Percentiles rank a stretch among this genome's conserved stretches.
phyloP scores from a whole-genome alignment of 92 coral and sea anemone species.

The Zoanthus sociatus region DNA sequence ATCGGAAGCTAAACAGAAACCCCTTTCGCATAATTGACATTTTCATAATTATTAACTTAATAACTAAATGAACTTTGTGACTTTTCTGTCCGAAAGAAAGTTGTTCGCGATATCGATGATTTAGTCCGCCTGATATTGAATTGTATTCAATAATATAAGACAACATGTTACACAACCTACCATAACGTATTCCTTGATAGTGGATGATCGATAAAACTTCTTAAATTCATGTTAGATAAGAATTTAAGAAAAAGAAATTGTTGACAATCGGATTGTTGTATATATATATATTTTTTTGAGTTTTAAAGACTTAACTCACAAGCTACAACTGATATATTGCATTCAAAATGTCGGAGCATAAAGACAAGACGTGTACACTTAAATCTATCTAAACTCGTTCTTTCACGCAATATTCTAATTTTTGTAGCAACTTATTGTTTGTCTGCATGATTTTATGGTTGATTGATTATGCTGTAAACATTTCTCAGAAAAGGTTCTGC shows the following conservation, averaged over 20 bases:
- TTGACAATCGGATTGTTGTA: no score
- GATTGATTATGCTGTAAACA: conserved; percentile 1
- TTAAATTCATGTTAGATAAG: no score
- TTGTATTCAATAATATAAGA: no score
- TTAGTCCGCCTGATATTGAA: neutral
- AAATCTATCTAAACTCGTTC: neutral
- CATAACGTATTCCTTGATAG: no score
- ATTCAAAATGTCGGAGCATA: no score
- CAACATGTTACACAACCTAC: no score
- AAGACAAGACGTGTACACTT: neutral
- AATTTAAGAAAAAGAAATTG: no score
- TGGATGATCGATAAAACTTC: no score
- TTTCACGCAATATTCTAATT: neutral
- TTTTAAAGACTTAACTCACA: no score
- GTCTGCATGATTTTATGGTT: neutral
- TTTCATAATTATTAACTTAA: neutral
- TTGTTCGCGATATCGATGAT: neutral
- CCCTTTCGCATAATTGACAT: conserved; percentile 3
- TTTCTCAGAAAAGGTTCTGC: conserved; percentile 37
- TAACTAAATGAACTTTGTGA: neutral
- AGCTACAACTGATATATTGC: no score
- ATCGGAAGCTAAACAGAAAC: neutral
- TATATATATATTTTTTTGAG: no score
- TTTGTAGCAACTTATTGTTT: neutral
- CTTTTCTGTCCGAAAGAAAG: neutral